These are phyloP conservation scores for Phalacrocorax pelagicus DNA, from an alignment of 2,113 vertebrate species.

Conservation along the genomic window DNA sequence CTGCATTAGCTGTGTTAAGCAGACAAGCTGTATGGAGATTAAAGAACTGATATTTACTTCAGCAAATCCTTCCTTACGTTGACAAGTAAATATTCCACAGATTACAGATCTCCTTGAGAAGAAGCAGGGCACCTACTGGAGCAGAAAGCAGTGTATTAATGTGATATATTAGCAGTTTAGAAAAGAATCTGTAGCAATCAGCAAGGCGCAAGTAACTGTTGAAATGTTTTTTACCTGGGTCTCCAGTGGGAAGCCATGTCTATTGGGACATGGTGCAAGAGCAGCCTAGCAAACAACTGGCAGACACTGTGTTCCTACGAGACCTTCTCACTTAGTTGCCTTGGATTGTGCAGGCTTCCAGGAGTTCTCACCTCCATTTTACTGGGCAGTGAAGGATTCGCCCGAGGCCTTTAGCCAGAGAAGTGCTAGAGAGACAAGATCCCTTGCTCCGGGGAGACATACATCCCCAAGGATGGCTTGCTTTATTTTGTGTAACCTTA, in stretches of 20 bases:
- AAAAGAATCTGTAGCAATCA: background rate
- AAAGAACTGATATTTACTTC: background rate
- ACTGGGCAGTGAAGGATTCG: background rate
- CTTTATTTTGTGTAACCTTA: background rate
- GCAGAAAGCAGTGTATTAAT: background rate
- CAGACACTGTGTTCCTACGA: background rate
- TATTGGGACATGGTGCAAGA: background rate
- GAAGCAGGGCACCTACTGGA: fast-evolving
- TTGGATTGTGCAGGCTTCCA: background rate
- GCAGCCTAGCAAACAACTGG: background rate
- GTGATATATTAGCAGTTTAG: background rate
- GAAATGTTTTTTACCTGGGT: background rate
- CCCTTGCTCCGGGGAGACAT: background rate
- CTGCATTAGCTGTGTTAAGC: background rate
- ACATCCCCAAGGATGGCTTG: background rate
- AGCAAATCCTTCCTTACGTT: background rate
- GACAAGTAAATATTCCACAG: background rate
- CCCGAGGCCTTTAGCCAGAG: background rate
- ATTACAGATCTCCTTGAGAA: background rate
- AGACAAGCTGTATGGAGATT: background rate
- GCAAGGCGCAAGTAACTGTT: background rate
- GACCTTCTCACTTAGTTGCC: background rate
- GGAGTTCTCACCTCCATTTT: background rate
- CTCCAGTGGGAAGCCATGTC: background rate
- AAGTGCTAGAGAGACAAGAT: background rate